Percentiles rank a stretch among this genome's conserved stretches.
Conservation (phyloP, 1,140 invertebrate species). For the Zophobas morio region DNA sequence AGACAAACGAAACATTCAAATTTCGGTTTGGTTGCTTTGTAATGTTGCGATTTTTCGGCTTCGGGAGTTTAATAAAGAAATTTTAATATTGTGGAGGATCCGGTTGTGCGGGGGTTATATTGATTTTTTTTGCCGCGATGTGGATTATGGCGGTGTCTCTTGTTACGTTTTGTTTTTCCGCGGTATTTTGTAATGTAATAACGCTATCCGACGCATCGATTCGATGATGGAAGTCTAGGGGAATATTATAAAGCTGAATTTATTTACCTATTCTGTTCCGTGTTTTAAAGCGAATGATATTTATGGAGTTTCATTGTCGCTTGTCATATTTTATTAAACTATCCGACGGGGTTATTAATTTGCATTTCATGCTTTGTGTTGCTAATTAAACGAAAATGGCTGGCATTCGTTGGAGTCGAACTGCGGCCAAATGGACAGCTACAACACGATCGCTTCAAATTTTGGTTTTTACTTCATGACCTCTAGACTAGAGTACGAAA, state of each 20-base stretch:
- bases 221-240: constrained; percentile 4
- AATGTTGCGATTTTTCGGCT: constrained; percentile 32
- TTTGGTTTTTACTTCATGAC: too few relatives aligned
- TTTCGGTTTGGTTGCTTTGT: constrained; percentile 25
- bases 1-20: constrained; percentile 36
- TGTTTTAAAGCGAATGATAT: constrained; percentile 1
- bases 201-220: constrained; percentile 4
- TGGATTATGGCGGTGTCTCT: constrained; percentile 21
- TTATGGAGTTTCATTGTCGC: constrained; percentile 9
- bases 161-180: constrained; percentile 16
- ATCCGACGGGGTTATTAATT: constrained; percentile 10
- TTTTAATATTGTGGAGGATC: constrained; percentile 33
- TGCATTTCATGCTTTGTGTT: constrained; percentile 6
- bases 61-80: constrained; percentile 42
- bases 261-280: neutral
- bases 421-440: too few relatives aligned
- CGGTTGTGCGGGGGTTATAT: constrained; percentile 1
- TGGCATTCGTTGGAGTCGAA: too few relatives aligned
- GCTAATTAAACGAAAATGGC: constrained; percentile 7
- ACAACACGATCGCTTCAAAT: too few relatives aligned
- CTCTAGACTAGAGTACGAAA: too few relatives aligned
- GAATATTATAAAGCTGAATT: constrained; percentile 8
- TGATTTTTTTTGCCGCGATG: constrained; percentile 16
- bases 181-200: constrained; percentile 14
- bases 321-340: constrained; percentile 20